Conservation (phyloP, 2,888 invertebrate genomes). For the Julus scandinavius region DNA sequence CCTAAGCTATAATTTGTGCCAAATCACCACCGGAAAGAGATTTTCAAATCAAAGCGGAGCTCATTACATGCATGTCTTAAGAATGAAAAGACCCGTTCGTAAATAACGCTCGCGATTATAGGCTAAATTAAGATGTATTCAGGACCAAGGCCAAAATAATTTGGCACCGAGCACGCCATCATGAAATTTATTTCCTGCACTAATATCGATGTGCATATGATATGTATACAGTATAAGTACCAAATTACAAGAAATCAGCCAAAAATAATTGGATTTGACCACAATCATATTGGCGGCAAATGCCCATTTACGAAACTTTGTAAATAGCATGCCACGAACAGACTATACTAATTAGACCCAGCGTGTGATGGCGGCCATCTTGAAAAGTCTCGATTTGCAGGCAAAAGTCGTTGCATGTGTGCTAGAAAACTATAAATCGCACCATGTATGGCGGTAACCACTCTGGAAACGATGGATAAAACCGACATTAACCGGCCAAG, state of each 20-base stretch:
- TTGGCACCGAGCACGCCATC: background rate
- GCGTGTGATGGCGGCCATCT: background rate
- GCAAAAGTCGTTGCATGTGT: background rate
- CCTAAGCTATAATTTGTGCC: background rate
- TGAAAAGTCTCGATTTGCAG: background rate
- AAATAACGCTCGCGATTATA: background rate
- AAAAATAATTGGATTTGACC: conserved; percentile 29
- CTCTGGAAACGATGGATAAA: conserved; percentile 19
- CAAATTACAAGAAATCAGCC: background rate
- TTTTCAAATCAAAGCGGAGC: background rate
- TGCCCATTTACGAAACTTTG: background rate
- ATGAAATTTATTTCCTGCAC: background rate
- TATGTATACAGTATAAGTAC: background rate
- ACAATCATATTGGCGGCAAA: background rate
- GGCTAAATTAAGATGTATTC: conserved; percentile 12
- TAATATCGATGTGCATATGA: background rate
- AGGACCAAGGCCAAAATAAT: conserved; percentile 31
- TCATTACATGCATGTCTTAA: background rate
- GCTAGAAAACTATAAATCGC: background rate
- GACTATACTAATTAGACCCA: background rate
- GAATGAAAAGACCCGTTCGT: conserved; percentile 1
- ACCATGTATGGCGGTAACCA: background rate
- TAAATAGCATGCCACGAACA: background rate
- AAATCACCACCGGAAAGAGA: background rate
- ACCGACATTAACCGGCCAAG: background rate